These are phyloP conservation scores for Cacoxenus indagator DNA, from an alignment of 2,888 invertebrate genomes.

Conservation along the genomic window DNA sequence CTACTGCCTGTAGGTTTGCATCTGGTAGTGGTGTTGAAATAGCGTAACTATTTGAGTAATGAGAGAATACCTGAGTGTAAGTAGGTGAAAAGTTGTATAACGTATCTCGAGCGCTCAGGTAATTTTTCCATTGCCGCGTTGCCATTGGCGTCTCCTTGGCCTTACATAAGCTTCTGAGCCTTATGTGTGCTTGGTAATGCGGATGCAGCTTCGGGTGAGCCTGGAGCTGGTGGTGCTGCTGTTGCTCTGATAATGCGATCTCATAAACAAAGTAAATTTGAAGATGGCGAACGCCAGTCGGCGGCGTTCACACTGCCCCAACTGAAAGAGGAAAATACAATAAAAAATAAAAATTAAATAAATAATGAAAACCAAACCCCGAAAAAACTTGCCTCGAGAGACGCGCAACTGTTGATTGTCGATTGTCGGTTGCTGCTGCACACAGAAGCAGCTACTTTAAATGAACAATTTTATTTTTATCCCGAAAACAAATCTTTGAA, in stretches of 20 bases:
- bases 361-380: not conserved
- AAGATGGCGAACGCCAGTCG: constrained; percentile 27
- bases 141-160: too few relatives aligned
- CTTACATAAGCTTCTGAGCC: too few relatives aligned
- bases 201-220: not conserved
- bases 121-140: too few relatives aligned
- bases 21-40: too few relatives aligned
- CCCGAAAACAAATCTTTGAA: constrained; percentile 66
- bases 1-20: too few relatives aligned
- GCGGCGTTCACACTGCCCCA: not conserved
- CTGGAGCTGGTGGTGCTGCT: not conserved
- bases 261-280: constrained; percentile 64
- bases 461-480: constrained; percentile 69
- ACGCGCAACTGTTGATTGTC: not conserved
- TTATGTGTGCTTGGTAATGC: not conserved
- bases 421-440: constrained; percentile 23
- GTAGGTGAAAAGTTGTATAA: too few relatives aligned
- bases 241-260: constrained; percentile 53
- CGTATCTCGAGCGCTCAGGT: too few relatives aligned
- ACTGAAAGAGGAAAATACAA: too few relatives aligned
- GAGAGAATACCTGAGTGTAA: too few relatives aligned
- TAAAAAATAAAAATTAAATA: too few relatives aligned
- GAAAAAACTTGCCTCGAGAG: not conserved
- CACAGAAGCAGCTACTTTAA: constrained; percentile 69
- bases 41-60: too few relatives aligned